A percentile compares a stretch with the other conserved stretches of the same genome.
phyloP scores from a whole-genome alignment of 2,888 invertebrate genomes.

The Harpagoxenus sublaevis region DNA sequence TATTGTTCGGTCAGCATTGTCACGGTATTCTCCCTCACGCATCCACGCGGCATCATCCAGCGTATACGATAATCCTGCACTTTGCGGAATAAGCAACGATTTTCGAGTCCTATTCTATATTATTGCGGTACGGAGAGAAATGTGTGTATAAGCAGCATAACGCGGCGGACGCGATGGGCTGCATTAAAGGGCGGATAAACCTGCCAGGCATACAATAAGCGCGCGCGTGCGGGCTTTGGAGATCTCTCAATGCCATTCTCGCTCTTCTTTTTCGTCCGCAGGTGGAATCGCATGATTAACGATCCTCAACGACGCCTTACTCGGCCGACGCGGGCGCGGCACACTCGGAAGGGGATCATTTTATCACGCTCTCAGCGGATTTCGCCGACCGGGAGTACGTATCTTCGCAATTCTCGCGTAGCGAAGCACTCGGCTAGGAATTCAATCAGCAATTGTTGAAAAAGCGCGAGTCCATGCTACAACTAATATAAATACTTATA shows the following conservation, averaged over 20 bases:
- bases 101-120: constrained; percentile 76
- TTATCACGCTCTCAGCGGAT: constrained; percentile 71
- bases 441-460: constrained; percentile 57
- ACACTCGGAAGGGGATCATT: constrained; percentile 69
- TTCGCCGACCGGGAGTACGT: constrained; percentile 51
- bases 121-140: constrained; percentile 66
- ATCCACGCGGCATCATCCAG: background rate
- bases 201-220: constrained; percentile 67
- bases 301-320: constrained; percentile 65
- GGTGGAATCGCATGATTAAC: constrained; percentile 78
- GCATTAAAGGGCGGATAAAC: constrained; percentile 75
- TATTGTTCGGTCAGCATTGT: constrained; percentile 50
- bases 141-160: constrained; percentile 66
- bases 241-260: constrained; percentile 45
- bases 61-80: constrained; percentile 73
- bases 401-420: constrained; percentile 26
- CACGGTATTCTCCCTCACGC: constrained; percentile 28
- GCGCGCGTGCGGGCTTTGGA: constrained; percentile 45
- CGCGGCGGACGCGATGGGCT: constrained; percentile 57
- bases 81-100: constrained; percentile 79
- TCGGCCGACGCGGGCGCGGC: constrained; percentile 28
- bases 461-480: constrained; percentile 60
- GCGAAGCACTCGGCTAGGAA: constrained; percentile 11
- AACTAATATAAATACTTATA: background rate
- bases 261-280: constrained; percentile 62